These are phyloP conservation scores for Epizoanthus ramosus DNA, from an alignment of 92 coral and sea anemone species.

Conservation along the genomic window DNA sequence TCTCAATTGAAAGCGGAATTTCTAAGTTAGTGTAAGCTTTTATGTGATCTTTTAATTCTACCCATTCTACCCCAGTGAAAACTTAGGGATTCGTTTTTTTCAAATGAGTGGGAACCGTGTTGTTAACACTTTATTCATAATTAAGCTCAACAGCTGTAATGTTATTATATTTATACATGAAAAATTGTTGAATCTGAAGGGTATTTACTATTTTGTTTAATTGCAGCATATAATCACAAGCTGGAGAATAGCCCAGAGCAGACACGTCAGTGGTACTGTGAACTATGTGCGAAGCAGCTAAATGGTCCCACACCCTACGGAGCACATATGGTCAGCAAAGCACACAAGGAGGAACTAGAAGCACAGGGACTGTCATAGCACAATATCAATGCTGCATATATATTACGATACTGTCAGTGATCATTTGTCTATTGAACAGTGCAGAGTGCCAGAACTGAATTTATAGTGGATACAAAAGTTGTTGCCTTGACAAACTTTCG, in stretches of 20 bases:
- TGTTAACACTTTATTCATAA: too few species aligned
- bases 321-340: constrained; percentile 93
- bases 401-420: background rate
- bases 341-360: constrained; percentile 89
- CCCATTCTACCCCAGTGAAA: too few species aligned
- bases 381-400: background rate
- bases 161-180: background rate
- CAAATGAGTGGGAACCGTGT: too few species aligned
- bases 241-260: constrained; percentile 11
- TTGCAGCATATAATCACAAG: constrained; percentile 63
- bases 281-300: constrained; percentile 81
- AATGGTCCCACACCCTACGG: constrained; percentile 94
- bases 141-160: background rate
- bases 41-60: too few species aligned
- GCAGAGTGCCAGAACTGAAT: background rate
- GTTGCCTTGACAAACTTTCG: background rate
- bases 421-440: background rate
- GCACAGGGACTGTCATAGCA: constrained; percentile 46
- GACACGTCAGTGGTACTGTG: constrained; percentile 71
- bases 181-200: background rate
- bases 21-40: too few species aligned
- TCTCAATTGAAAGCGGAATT: too few species aligned
- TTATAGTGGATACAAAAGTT: background rate
- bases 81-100: too few species aligned
- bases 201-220: background rate